These are phyloP conservation scores for Micrasema longulum DNA, from an alignment of 1,140 invertebrate species.

Conservation along the genomic window DNA sequence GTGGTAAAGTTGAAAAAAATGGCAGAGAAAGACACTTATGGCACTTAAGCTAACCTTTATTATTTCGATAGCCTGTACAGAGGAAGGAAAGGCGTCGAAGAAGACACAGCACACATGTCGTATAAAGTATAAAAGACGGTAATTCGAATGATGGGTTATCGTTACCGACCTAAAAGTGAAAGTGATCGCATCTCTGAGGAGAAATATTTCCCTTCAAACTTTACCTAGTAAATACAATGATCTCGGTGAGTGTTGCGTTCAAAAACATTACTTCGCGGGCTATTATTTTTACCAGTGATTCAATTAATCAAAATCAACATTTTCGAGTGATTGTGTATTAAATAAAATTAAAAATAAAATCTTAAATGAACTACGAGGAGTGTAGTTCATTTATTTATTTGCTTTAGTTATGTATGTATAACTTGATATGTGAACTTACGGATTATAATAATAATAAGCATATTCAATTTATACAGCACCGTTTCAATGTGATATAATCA, in stretches of 20 bases:
- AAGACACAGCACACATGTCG: constrained; percentile 45
- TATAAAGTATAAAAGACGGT: constrained; percentile 52
- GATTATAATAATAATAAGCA: too few relatives aligned
- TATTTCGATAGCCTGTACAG: constrained; percentile 37
- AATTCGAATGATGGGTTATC: constrained; percentile 45
- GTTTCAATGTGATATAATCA: too few relatives aligned
- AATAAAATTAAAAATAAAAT: neutral
- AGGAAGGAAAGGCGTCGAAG: constrained; percentile 36
- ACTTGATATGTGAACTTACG: too few relatives aligned
- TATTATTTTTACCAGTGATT: neutral
- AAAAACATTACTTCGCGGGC: neutral
- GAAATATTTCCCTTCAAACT: constrained; percentile 21
- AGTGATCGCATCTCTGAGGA: constrained; percentile 47
- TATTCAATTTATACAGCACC: too few relatives aligned
- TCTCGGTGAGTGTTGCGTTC: constrained; percentile 47
- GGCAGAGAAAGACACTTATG: constrained; percentile 43
- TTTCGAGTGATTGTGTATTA: neutral
- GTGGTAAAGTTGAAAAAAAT: constrained; percentile 39
- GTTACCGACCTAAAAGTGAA: constrained; percentile 51
- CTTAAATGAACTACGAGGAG: too few relatives aligned
- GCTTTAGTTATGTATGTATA: too few relatives aligned
- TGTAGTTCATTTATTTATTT: too few relatives aligned
- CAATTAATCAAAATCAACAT: too few relatives aligned
- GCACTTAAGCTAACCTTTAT: constrained; percentile 48
- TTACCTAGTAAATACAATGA: constrained; percentile 44